Base-by-base conservation (phyloP, 2,797 vertebrate species). In the Perodicticus potto region DNA sequence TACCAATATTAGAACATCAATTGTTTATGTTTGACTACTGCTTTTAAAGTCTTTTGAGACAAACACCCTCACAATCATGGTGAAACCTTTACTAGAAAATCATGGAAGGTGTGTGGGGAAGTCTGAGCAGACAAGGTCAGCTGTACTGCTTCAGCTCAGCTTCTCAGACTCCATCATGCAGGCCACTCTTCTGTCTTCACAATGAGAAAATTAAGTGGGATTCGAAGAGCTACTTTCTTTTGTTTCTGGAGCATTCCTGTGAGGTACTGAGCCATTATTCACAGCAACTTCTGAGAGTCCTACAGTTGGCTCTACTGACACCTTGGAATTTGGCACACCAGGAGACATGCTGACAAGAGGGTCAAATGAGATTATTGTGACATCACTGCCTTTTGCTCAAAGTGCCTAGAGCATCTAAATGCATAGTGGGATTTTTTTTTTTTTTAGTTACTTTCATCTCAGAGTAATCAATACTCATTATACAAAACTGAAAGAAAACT, bases 401-500 rank as follows among this genome's bases (percentile, higher is more conserved):
- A 87, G 61, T 85, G 49, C 22, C 63, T 37, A 61, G 12, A 63
- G 16, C 29, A 82, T 61, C 25, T 93, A 82, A 88, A 83, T 80
- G 5, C 20, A 70, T 25, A 37, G 40, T 9, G 37, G 9, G 34
- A 37, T 43, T 67, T 37, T 80, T 59, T 77, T 43, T 72, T 63
- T 37, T 76, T 95, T 78, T 11, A 32, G 29, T 43, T 90, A 86
- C 16, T 77, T 80, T 74, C 57, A 59, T 70, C 53, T 86, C 63
- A 89, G 61, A 57, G 59, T 93, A 90, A 93, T 82, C 67, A 40
- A 82, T 81, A 29, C 8, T 82, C 5, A 82, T 59, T 67, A 67
- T 27, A 37, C 55, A 86, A 96, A 94, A 73, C 27, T 72, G 45
- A 73, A 70, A n/a, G 11, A 81, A 91, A 92, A 73, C 40, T 32